Conservation (phyloP, 2,888 invertebrate genomes). For the Tenodera sinensis region DNA sequence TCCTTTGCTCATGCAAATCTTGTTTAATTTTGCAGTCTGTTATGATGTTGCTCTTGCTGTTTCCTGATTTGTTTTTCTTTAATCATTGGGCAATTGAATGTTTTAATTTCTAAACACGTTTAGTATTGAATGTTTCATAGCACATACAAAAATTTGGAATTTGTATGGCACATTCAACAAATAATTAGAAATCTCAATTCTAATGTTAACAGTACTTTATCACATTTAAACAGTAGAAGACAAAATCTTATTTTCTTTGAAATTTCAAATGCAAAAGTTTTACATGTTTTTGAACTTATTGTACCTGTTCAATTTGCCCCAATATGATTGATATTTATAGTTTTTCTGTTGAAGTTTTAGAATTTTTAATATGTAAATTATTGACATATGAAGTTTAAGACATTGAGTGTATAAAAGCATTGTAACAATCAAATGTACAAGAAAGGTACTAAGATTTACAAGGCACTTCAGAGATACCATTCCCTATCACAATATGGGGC, state of each 20-base stretch:
- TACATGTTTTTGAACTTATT: slow-evolving; percentile 17
- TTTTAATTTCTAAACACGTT: slow-evolving; percentile 6
- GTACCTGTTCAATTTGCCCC: neutral
- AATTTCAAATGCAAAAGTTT: slow-evolving; percentile 28
- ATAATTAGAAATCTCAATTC: neutral
- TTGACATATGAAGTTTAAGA: slow-evolving; percentile 28
- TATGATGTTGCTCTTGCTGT: slow-evolving; percentile 11
- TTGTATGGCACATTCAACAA: neutral
- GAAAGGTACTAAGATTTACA: too few relatives aligned
- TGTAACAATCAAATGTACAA: neutral
- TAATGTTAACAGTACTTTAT: neutral
- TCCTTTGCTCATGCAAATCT: slow-evolving; percentile 5
- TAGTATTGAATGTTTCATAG: slow-evolving; percentile 1
- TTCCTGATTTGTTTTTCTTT: slow-evolving; percentile 10
- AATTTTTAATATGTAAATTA: too few relatives aligned
- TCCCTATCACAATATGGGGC: neutral
- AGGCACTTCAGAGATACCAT: neutral
- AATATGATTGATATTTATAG: slow-evolving; percentile 25
- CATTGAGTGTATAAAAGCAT: slow-evolving; percentile 3
- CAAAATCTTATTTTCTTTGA: neutral
- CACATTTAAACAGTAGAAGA: slow-evolving; percentile 5
- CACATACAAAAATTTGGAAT: neutral
- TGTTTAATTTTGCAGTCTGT: slow-evolving; percentile 15
- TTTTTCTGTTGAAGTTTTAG: slow-evolving; percentile 30
- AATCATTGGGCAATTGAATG: neutral